Percentiles rank a stretch among this genome's conserved stretches.
Conservation (phyloP, 2,113 vertebrate genomes). For the Euleptes europaea region DNA sequence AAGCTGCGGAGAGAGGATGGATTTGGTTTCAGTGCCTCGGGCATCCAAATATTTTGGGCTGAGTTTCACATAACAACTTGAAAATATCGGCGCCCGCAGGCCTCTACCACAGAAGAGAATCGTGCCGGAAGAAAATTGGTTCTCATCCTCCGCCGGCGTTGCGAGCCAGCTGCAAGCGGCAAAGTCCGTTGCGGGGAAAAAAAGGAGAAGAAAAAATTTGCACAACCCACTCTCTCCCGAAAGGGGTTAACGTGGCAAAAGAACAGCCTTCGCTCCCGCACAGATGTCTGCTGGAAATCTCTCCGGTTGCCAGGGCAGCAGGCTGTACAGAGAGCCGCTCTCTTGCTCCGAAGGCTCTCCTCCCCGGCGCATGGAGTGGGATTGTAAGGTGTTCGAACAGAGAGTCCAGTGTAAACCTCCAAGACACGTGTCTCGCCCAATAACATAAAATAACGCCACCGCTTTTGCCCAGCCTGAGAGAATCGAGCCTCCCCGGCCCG, state of each 20-base stretch:
- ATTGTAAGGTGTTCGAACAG: constrained; percentile 53
- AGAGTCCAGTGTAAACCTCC: constrained; percentile 43
- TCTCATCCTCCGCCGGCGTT: not conserved
- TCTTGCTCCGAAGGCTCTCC: constrained; percentile 34
- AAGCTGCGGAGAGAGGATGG: not conserved
- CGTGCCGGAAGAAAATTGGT: not conserved
- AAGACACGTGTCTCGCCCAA: constrained; percentile 14
- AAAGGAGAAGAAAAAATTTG: not conserved
- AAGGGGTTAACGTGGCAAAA: constrained; percentile 53
- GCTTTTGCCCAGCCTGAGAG: constrained; percentile 31
- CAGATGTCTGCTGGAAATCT: constrained; percentile 61
- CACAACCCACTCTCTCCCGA: constrained; percentile 9
- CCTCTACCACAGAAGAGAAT: rapidly evolving
- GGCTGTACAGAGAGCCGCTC: constrained; percentile 58
- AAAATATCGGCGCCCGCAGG: not conserved
- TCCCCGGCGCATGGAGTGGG: constrained; percentile 43
- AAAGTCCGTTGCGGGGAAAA: not conserved
- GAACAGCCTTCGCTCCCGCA: constrained; percentile 62
- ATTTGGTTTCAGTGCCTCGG: not conserved
- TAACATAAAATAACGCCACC: constrained; percentile 21
- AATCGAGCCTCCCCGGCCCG: constrained; percentile 16
- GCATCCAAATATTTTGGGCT: not conserved
- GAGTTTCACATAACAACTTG: not conserved
- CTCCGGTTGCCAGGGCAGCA: constrained; percentile 64
- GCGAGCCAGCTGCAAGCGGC: not conserved